Evolutionary conservation across 2,797 vertebrate species (phyloP).

Genomic region (Anas bahamensis): DNA sequence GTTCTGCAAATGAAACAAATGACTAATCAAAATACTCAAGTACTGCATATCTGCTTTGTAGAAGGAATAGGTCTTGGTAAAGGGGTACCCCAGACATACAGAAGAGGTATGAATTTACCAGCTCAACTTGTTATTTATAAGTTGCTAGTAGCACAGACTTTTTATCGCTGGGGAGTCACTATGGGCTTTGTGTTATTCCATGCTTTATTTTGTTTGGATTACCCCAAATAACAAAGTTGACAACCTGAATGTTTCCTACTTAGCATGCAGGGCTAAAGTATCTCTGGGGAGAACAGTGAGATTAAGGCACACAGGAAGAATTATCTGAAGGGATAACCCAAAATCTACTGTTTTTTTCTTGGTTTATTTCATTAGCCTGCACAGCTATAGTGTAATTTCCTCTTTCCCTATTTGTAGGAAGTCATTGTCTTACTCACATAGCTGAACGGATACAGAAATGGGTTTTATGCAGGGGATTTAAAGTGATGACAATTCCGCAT

Average conservation of each 20-base stretch:
- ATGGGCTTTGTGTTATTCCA: neutral
- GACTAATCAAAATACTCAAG: neutral
- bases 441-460: neutral
- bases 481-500: constrained; percentile 34
- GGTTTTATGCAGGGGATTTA: constrained; percentile 3
- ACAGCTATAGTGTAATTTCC: neutral
- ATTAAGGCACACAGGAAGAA: constrained; percentile 32
- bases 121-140: neutral
- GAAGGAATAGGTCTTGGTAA: neutral
- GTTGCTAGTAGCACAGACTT: neutral
- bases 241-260: neutral
- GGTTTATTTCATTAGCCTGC: neutral
- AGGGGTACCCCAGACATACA: neutral
- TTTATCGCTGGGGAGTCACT: neutral
- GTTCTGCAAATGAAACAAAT: neutral
- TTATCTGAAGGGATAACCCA: constrained; percentile 35
- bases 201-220: constrained; percentile 4
- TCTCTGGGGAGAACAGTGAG: constrained; percentile 26
- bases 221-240: neutral
- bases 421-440: neutral
- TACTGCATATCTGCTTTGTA: neutral
- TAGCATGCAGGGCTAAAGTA: neutral
- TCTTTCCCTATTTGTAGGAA: neutral
- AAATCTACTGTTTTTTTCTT: neutral
- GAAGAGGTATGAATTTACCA: neutral